Evolutionary conservation across 2,888 invertebrate genomes (phyloP), one percentile per base, ranked within the genome.

Genomic region (Athetis lepigone): DNA sequence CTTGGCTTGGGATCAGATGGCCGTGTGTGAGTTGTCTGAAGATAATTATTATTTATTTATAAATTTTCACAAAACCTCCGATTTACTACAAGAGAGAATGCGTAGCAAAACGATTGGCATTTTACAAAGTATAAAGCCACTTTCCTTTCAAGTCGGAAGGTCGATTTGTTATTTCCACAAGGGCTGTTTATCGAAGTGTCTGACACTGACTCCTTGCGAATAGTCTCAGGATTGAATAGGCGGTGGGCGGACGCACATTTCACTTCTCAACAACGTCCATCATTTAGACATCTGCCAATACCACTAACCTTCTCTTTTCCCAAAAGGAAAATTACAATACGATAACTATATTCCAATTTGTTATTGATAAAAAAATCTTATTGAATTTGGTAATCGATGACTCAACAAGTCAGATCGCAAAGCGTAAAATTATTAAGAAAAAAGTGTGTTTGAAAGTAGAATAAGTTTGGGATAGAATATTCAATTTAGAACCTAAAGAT

Each of bases 201-300:
- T 77, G 79, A 77, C 82, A 77, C 75, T 80, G 81, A 85, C 81
- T 81, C 66, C 65, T 68, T 61, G 61, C 75, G 72, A 80, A 85
- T 85, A 79, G 77, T 76, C 75, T 13, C 19, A 80, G 67, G 52
- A 70, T 70, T 69, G 68, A 75, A 75, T 81, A 68, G 65, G 56
- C 27, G 55, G 59, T 52, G 45, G 72, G 74, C 70, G 58, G 73
- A 63, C 70, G 56, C 70, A 69, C 72, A 56, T 66, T 71, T 78
- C 66, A 75, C 80, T 84, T 77, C 76, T 73, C 73, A 81, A 51
- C 47, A 63, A 75, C 88, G 83, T 91, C 84, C 83, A 90, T 92
- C 90, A 92, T 86, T 79, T 77, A 80, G 88, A 88, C 89, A 90
- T 88, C 88, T 91, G 91, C 85, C 92, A 90, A 90, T 90, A 90